Base-by-base conservation (phyloP, 2,888 invertebrate genomes). In the Cartodere bifasciata region DNA sequence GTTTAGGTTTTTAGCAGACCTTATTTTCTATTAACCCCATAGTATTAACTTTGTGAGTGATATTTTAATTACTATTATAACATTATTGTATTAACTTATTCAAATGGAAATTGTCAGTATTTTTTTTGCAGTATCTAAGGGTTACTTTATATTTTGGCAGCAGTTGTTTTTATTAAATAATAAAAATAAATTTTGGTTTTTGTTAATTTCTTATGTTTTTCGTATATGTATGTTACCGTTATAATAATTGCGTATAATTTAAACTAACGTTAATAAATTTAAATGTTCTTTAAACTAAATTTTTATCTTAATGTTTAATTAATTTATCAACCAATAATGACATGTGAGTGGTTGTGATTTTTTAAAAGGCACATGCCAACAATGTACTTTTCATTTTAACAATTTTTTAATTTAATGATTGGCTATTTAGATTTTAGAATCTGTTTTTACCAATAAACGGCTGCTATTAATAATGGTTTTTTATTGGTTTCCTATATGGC, bases 391-490 rank as follows among this genome's bases (percentile, higher is more conserved):
- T 23, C 25, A 36, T 20, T 35, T 35, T 34, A 29, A 38, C 36
- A 34, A 38, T 40, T 43, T 39, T n/a, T n/a, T n/a, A n/a, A n/a
- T n/a, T n/a, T n/a, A n/a, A n/a, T 68, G 67, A 68, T 69, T 70
- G 67, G 70, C 70, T 72, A 70, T 67, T 67, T 70, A 70, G 69
- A 67, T 64, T 64, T 70, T 70, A 72, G 70, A 68, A 67, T 72
- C 72, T 72, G 72, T 72, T 72, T 72, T 72, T 72, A 72, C 71
- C 69, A 70, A 71, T 70, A 72, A 72, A 71, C 54, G 52, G 58
- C 58, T 58, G 58, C 60, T 57, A 55, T 48, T 46, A 44, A 29
- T 29, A 28, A 23, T 23, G 9, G 9, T 11, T 11, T 11, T 23
- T 23, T 23, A 9, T 23, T 23, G n/a, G n/a, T n/a, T n/a, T n/a